Base-by-base conservation (phyloP, 2,113 vertebrate genomes). In the Parotia lawesii region DNA sequence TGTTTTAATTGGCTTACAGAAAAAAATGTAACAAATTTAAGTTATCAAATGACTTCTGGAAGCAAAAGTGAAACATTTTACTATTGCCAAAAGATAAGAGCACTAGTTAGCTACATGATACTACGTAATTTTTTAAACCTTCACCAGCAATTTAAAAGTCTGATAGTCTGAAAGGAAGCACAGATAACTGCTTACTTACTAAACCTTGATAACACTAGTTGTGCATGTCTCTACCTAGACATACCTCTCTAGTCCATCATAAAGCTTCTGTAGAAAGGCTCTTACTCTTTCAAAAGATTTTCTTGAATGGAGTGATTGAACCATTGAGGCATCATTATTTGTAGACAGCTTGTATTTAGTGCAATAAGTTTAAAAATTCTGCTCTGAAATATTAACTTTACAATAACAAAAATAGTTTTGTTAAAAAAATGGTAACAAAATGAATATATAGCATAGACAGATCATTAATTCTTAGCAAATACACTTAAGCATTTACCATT, bases 381-480 rank as follows among this genome's bases (percentile, higher is more conserved):
- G 97, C 97, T 98, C 97, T 97, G 98, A 98, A 98, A 98, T 98
- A 98, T 93, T 98, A 97, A 96, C 94, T 98, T 98, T 98, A 98
- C 96, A 97, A 98, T 98, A 98, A 98, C 97, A 98, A 98, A 98
- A 98, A 98, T 98, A 98, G 90, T 97, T 96, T 97, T 97, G 95
- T 98, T 98, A 97, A 98, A 98, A 98, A 98, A 97, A 98, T 97
- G 91, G 97, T 98, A 98, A 98, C 97, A 98, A 98, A 98, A 98
- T 96, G 96, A 97, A 96, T 97, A 94, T 97, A 97, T 96, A 96
- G 97, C 98, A 98, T 97, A 97, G 97, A 97, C 97, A 97, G 96
- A 97, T 97, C 94, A 97, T 98, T 96, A 97, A 96, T 96, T 97
- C 95, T 97, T 97, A 97, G 97, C 97, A 98, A 97, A 98, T 97